A percentile compares a stretch with the other conserved stretches of the same genome.
Evolutionary conservation across 1,140 invertebrate genomes (phyloP).

Genomic region (Centruroides sculpturatus): DNA sequence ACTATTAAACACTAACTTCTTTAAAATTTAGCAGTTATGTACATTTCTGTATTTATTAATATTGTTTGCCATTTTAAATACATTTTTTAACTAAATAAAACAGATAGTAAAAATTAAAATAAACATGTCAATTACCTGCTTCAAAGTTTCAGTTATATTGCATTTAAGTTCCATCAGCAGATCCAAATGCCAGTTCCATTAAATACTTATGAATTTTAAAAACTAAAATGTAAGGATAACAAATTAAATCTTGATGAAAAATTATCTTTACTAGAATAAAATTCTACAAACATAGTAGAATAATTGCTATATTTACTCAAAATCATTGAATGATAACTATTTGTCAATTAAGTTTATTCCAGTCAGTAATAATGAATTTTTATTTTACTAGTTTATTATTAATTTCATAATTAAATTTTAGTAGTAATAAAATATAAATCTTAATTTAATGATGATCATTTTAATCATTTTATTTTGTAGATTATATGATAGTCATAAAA

Average conservation of each 20-base stretch:
- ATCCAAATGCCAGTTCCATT: too few species aligned
- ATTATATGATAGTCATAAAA: constrained; percentile 80
- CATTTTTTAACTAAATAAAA: too few species aligned
- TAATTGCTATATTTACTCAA: too few species aligned
- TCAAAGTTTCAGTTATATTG: too few species aligned
- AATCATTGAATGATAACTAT: too few species aligned
- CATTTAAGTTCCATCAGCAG: too few species aligned
- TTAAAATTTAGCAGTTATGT: too few species aligned
- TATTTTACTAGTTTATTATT: background rate
- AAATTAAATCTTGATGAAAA: too few species aligned
- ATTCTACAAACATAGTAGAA: too few species aligned
- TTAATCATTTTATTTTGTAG: constrained; percentile 28
- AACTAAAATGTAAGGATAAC: too few species aligned
- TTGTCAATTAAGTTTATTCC: too few species aligned
- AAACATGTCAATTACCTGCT: background rate
- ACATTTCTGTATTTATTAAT: background rate
- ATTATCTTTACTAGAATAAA: too few species aligned
- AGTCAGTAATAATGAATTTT: background rate
- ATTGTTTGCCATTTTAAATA: background rate
- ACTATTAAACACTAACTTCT: background rate
- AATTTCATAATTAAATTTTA: background rate
- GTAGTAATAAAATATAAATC: background rate
- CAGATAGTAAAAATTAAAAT: background rate
- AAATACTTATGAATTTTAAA: background rate
- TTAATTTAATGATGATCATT: background rate